phyloP scores from a whole-genome alignment of 1,140 invertebrate species.

The Halictus rubicundus region DNA sequence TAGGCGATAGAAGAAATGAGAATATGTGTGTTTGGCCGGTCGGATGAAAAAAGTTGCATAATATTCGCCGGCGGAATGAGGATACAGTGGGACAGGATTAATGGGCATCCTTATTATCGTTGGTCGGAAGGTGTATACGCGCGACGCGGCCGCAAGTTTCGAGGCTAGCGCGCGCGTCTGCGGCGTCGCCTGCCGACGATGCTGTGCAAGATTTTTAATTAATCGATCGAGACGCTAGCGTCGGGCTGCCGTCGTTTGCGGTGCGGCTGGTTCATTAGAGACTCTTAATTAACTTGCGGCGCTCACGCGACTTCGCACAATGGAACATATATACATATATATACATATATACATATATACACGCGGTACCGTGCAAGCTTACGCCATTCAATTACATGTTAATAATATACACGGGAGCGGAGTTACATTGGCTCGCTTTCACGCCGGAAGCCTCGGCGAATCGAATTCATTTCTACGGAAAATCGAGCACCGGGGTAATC shows the following conservation, averaged over 20 bases:
- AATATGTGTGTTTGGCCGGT: neutral
- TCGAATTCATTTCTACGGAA: conserved; percentile 59
- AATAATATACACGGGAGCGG: conserved; percentile 72
- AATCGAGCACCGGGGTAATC: conserved; percentile 54
- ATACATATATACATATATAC: too few relatives aligned
- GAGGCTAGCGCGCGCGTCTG: conserved; percentile 25
- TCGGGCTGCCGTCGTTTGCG: conserved; percentile 73
- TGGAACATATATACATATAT: conserved; percentile 57
- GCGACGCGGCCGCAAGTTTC: conserved; percentile 28
- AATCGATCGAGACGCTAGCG: conserved; percentile 78
- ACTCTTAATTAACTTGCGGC: conserved; percentile 79
- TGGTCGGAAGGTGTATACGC: conserved; percentile 27
- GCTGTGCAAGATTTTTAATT: conserved; percentile 77
- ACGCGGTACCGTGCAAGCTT: conserved; percentile 58
- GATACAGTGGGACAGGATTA: conserved; percentile 17
- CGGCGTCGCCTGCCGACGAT: conserved; percentile 56
- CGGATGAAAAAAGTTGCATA: neutral
- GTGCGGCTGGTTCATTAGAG: conserved; percentile 78
- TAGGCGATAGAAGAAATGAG: too few relatives aligned
- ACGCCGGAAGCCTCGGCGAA: conserved; percentile 55
- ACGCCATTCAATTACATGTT: conserved; percentile 77
- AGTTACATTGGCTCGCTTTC: conserved; percentile 63
- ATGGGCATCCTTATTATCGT: conserved; percentile 39
- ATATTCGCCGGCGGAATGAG: neutral
- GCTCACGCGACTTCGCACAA: conserved; percentile 78